Evolutionary conservation across 2,797 vertebrate genomes (phyloP), one percentile per base, ranked within the genome.

Genomic region (Enteromius anoplus): DNA sequence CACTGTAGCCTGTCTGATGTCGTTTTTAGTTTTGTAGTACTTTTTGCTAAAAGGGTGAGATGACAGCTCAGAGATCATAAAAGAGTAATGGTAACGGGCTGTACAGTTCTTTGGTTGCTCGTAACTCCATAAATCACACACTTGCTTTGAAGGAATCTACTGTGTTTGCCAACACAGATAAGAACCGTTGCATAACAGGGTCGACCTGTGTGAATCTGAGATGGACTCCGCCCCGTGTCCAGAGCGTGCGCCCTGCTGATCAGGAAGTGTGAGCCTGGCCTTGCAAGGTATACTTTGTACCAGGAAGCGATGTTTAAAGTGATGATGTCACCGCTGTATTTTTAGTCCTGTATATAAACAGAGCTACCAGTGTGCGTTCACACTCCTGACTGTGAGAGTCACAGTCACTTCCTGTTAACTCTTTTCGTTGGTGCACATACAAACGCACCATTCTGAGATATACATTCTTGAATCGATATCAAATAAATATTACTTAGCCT

Each of bases 321-420:
- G 23, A 75, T 81, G 87, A 77, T 65, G 89, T 88, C 84, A 81
- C 1, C 0, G 34, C 69, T 86, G 85, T 93, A 93, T 93, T 93
- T 92, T 91, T 92, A 91, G 92, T 82, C 1, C 0, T 9, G 0
- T 94, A 93, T 93, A 94, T 93, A 90, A 93, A 29, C 83, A 62
- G 58, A 70, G 69, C 49, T 32, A 69, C 32, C 32, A 32, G 70
- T 84, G 81, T 84, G 85, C 84, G 83, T 87, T 81, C 88, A 88
- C 78, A 45, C 51, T 45, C 62, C 34, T 55, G 23, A 65, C 53
- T 60, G 58, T 37, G 72, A 62, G 55, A 79, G 34, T 37, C 53
- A 71, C 51, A 42, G n/a, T 80, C 14, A 77, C 23, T 76, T 75
- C 65, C 77, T 85, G 17, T 66, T 21, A n/a, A 72, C 26, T 9